These are phyloP conservation scores for Endomychus coccineus DNA, from an alignment of 2,888 invertebrate species.

Conservation along the genomic window DNA sequence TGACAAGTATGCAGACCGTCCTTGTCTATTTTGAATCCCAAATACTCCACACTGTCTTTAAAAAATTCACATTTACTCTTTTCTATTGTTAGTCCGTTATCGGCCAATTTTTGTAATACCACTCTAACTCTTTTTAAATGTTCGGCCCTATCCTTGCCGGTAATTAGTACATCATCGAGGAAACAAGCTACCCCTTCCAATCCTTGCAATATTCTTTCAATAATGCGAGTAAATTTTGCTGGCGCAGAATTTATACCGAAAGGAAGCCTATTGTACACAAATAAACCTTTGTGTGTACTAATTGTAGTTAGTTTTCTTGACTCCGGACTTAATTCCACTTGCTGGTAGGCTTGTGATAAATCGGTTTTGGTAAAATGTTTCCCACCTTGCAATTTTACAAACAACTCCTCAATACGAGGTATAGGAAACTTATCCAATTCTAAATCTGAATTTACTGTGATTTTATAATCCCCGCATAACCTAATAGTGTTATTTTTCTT, in stretches of 20 bases:
- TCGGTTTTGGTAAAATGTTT: conserved; percentile 22
- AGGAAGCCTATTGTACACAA: conserved; percentile 24
- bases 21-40: conserved; percentile 8
- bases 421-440: conserved; percentile 24
- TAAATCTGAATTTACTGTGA: conserved; percentile 25
- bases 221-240: conserved; percentile 30
- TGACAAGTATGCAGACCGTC: conserved; percentile 6
- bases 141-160: conserved; percentile 11
- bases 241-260: conserved; percentile 29
- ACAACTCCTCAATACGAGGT: conserved; percentile 21
- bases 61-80: conserved; percentile 18
- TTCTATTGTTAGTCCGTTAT: conserved; percentile 16
- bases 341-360: conserved; percentile 16
- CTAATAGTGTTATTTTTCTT: too few species aligned
- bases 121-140: conserved; percentile 14
- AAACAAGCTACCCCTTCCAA: conserved; percentile 25
- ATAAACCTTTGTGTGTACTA: conserved; percentile 26
- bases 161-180: conserved; percentile 28
- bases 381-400: conserved; percentile 16
- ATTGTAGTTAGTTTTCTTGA: conserved; percentile 25
- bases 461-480: conserved; percentile 17
- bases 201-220: conserved; percentile 24
- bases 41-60: conserved; percentile 12
- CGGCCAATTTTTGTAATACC: conserved; percentile 16
- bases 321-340: conserved; percentile 3